Evolutionary conservation across 2,797 vertebrate genomes (phyloP), one percentile per base, ranked within the genome.

Genomic region (Falco berigora): DNA sequence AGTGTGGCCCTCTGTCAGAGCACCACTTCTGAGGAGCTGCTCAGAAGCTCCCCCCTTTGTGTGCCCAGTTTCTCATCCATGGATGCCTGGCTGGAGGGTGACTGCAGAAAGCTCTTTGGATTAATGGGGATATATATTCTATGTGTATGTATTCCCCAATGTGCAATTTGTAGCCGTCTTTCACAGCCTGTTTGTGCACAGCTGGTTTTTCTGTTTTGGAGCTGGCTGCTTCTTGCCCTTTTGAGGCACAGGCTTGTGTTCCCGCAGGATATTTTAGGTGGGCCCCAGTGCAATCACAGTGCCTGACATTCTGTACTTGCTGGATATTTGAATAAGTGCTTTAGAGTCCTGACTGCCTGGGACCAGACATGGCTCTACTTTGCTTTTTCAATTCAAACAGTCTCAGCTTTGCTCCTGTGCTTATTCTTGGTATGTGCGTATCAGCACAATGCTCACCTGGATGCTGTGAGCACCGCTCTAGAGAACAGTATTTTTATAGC

Each of bases 121-220:
- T 47, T 23, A 8, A 0, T 12, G 22, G 38, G 71, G n/a, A 58
- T 14, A 13, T 21, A 17, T 17, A 13, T 5, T 34, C 14, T 14
- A 12, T 7, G 4, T 9, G 4, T 4, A 19, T 1, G 34, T 27
- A 7, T 59, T 64, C 15, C 46, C 19, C 19, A 13, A 0, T 3
- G 7, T 17, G 12, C 49, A 25, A 2, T 25, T 62, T 53, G 58
- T 46, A 56, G 47, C 30, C 44, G 56, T 32, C 34, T 72, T 24
- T 53, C 32, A 7, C 50, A 59, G 21, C 50, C 38, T 55, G 61
- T 71, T 64, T 73, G 59, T 50, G 47, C 46, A 64, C 40, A 9
- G 16, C 24, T 67, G 2, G 3, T 17, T 38, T 38, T 64, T 56
- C 56, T 62, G 23, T 4, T 74, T 46, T 49, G 77, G 38, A 66